phyloP scores from a whole-genome alignment of 1,140 invertebrate genomes.

The Ladona fulva region DNA sequence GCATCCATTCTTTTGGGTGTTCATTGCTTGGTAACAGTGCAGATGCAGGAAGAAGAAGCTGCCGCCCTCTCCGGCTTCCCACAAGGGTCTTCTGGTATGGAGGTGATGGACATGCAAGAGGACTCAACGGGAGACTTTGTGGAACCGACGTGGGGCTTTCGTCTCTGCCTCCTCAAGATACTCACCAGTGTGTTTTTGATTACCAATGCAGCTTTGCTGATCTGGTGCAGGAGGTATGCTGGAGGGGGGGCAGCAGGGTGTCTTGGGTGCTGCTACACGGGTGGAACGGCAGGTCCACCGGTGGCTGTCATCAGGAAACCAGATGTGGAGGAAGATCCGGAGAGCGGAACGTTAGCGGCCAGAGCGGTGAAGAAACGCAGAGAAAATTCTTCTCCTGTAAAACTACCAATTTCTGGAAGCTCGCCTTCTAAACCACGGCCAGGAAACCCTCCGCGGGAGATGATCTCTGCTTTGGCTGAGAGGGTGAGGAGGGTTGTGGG shows the following conservation, averaged over 20 bases:
- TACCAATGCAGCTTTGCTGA: slow-evolving; percentile 42
- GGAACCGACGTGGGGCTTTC: background rate
- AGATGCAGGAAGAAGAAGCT: background rate
- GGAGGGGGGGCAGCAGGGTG: background rate
- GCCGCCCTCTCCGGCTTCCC: background rate
- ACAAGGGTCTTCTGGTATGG: slow-evolving; percentile 25
- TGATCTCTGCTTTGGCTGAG: background rate
- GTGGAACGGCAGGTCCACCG: background rate
- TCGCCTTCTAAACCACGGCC: background rate
- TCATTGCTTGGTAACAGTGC: slow-evolving; percentile 33
- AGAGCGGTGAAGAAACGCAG: background rate
- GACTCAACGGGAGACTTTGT: slow-evolving; percentile 18
- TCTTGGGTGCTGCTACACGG: slow-evolving; percentile 20
- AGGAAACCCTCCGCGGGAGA: background rate
- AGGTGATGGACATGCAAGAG: slow-evolving; percentile 46
- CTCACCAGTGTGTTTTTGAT: slow-evolving; percentile 37
- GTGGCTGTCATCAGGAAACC: background rate
- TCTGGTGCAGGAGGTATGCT: slow-evolving; percentile 20
- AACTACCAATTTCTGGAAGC: background rate
- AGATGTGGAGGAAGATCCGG: background rate
- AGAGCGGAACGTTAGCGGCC: background rate
- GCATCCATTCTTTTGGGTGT: slow-evolving; percentile 57
- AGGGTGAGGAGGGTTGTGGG: background rate
- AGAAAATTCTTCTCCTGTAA: background rate
- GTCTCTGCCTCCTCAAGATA: slow-evolving; percentile 30